Evolutionary conservation across 2,888 invertebrate genomes (phyloP).

Genomic region (Tupiocoris notatus): DNA sequence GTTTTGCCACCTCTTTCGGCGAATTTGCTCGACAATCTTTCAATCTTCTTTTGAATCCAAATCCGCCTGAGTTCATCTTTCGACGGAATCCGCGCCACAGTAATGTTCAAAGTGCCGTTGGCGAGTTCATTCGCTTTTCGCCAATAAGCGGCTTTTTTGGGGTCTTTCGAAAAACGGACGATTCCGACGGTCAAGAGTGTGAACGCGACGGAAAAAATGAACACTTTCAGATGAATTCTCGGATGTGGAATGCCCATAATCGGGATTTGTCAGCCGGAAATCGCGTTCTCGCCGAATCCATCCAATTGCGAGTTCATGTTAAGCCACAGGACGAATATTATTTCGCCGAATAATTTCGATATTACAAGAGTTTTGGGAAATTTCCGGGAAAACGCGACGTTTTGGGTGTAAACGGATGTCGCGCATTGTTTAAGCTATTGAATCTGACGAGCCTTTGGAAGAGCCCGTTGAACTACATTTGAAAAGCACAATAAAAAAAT

Average conservation of each 20-base stretch:
- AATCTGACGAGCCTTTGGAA: no score
- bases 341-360: no score
- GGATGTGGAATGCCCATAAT: constrained; percentile 33
- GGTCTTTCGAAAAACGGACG: constrained; percentile 25
- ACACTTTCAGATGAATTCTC: constrained; percentile 23
- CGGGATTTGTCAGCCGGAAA: not conserved
- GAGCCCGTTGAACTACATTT: no score
- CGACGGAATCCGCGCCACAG: constrained; percentile 17
- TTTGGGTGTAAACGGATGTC: no score
- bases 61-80: constrained; percentile 49
- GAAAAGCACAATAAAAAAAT: no score
- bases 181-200: constrained; percentile 16
- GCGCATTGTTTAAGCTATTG: no score
- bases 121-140: not conserved
- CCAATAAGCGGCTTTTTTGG: constrained; percentile 11
- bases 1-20: constrained; percentile 11
- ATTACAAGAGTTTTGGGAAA: no score
- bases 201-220: constrained; percentile 13
- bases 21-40: constrained; percentile 50
- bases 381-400: no score
- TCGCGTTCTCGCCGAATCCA: no score
- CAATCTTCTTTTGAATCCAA: constrained; percentile 51
- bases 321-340: no score
- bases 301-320: no score
- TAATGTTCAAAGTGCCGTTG: constrained; percentile 20